A percentile compares a stretch with the other conserved stretches of the same genome.
Conservation (phyloP, 2,113 vertebrate genomes). For the Tachysurus fulvidraco region DNA sequence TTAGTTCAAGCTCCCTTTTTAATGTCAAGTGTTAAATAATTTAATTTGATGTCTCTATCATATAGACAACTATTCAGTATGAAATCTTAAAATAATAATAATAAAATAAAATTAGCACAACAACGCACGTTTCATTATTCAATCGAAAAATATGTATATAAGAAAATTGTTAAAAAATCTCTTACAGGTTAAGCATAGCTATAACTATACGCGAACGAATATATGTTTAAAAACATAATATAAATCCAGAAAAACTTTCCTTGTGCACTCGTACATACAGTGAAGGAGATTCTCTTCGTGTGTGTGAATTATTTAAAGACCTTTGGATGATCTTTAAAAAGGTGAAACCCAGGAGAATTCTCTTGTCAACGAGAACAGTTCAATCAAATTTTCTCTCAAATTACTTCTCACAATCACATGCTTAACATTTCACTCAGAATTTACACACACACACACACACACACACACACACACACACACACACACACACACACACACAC, state of each 20-base stretch:
- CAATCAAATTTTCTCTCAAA: slow-evolving; percentile 19
- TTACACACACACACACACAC: background rate
- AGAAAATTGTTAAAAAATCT: background rate
- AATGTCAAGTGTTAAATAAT: background rate
- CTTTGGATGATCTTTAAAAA: slow-evolving; percentile 51
- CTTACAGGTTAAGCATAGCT: background rate
- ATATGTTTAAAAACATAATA: background rate
- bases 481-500: background rate
- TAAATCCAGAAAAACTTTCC: background rate
- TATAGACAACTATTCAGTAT: background rate
- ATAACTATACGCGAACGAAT: background rate
- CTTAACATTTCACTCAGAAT: slow-evolving; percentile 12
- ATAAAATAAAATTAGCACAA: background rate
- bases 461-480: too few species aligned
- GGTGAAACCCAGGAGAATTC: slow-evolving; percentile 56
- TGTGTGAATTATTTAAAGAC: slow-evolving; percentile 75
- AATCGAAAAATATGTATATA: background rate
- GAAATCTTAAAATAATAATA: background rate
- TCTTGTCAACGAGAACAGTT: slow-evolving; percentile 27
- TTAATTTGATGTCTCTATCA: background rate
- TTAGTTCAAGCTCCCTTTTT: background rate
- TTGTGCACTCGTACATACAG: background rate
- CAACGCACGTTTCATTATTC: background rate
- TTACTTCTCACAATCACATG: background rate
- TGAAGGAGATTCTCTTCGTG: background rate